These are phyloP conservation scores for Lasioglossum figueresi DNA, from an alignment of 2,888 invertebrate species.

Conservation along the genomic window DNA sequence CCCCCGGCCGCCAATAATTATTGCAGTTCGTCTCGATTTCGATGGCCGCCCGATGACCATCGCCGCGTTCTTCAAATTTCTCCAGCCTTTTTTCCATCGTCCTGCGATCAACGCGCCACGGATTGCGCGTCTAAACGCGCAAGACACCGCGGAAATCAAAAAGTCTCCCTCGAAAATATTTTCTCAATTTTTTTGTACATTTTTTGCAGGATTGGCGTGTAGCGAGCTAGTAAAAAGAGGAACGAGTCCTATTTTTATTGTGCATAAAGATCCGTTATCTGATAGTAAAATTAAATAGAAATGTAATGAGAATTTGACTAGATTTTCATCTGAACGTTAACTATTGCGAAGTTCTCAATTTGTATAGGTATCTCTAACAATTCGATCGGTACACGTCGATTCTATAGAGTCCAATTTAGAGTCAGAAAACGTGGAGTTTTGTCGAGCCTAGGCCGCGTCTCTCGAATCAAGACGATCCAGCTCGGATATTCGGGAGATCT, in stretches of 20 bases:
- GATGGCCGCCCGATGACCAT: conserved; percentile 63
- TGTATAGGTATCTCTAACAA: neutral
- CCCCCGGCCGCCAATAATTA: conserved; percentile 77
- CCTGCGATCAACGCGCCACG: conserved; percentile 14
- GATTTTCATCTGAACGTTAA: no score
- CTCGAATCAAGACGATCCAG: conserved; percentile 8
- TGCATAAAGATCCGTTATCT: no score
- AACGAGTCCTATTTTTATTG: no score
- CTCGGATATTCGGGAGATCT: conserved; percentile 48
- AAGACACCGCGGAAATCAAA: neutral
- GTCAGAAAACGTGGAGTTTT: neutral
- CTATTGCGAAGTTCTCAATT: no score
- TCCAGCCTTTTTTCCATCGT: conserved; percentile 14
- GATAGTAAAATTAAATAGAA: no score
- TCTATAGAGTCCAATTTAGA: neutral
- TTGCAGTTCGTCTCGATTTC: conserved; percentile 76
- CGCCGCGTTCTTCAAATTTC: conserved; percentile 58
- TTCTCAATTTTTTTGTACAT: neutral
- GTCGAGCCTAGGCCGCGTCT: neutral
- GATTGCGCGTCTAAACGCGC: conserved; percentile 15
- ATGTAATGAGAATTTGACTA: no score
- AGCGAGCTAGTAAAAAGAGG: no score
- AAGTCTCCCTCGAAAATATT: neutral
- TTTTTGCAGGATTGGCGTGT: no score
- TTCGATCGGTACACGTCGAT: neutral